These are phyloP conservation scores for Acanthosepion esculentum DNA, from an alignment of 2,888 invertebrate genomes.

Conservation along the genomic window DNA sequence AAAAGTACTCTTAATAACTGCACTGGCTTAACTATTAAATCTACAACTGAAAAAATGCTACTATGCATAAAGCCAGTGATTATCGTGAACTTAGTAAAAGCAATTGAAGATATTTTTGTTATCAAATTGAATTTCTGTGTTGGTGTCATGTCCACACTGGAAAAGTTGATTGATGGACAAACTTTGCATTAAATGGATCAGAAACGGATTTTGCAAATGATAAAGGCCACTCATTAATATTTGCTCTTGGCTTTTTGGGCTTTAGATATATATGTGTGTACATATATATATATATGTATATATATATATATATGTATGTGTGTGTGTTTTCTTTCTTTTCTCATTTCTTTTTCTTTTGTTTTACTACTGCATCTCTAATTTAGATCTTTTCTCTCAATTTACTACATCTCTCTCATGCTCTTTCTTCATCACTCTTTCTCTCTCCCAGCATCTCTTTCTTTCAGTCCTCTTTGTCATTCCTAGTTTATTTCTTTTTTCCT, in stretches of 20 bases:
- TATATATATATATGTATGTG: not conserved
- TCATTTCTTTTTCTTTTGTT: too few species aligned
- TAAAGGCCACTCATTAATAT: not conserved
- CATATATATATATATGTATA: not conserved
- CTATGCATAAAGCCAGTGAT: not conserved
- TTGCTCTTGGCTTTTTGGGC: not conserved
- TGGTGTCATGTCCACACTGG: not conserved
- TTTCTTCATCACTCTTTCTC: not conserved
- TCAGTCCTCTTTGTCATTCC: not conserved
- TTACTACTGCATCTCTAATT: too few species aligned
- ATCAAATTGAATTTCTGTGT: slow-evolving; percentile 33
- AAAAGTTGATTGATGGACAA: not conserved
- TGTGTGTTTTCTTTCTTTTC: too few species aligned
- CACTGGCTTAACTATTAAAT: not conserved
- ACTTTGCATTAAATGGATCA: slow-evolving; percentile 14
- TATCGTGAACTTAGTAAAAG: not conserved
- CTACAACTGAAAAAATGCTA: not conserved
- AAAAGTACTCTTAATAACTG: not conserved
- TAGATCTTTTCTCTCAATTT: too few species aligned
- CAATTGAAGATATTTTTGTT: slow-evolving; percentile 33
- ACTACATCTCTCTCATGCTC: too few species aligned
- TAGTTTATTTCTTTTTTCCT: not conserved
- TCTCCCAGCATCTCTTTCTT: not conserved
- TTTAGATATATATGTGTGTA: not conserved
- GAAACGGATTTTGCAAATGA: slow-evolving; percentile 22